Base-by-base conservation (phyloP, 2,888 invertebrate species). In the Cartodere bifasciata region DNA sequence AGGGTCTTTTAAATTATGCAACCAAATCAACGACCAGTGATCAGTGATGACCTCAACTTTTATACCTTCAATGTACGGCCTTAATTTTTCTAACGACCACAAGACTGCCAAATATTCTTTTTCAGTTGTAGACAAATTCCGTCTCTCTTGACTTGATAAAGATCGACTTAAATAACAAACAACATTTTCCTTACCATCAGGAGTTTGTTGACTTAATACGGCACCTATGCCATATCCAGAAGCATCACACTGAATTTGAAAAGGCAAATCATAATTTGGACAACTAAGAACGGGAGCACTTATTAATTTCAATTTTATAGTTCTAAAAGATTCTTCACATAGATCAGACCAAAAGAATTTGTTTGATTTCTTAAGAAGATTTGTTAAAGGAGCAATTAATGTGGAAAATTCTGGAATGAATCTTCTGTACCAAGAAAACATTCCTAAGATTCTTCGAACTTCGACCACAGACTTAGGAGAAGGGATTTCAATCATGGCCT, bases 401-500 rank as follows among this genome's bases (percentile, higher is more conserved):
- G 24, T 10, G 1, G 40, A 14, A 20, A 40, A 42, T 16, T 40
- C 11, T 1, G 28, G 25, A 2, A 43, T 31, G 23, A 41, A 43
- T 2, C 38, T 34, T 4, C 40, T 26, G 32, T 31, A 31, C 31
- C 16, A 31, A 10, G 31, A 31, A 16, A 30, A 23, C 6, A 23
- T 30, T 3, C 22, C 12, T 9, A 30, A 23, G 10, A 30, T 30
- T 6, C 20, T 20, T n/a, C n/a, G n/a, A n/a, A 2, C 16, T 2
- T 29, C 29, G 14, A 22, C 5, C 4, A 39, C 28, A 11, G 23
- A 32, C 4, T 13, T 27, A 11, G 35, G 38, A 6, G 35, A 16
- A 4, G 36, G 39, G 7, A 43, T 37, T 17, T 41, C 34, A 3
- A 36, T 1, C 15, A 44, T 40, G 3, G 41, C 38, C 12, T 5